phyloP scores from a whole-genome alignment of 1,140 invertebrate genomes.

The Nixonia krombeini region DNA sequence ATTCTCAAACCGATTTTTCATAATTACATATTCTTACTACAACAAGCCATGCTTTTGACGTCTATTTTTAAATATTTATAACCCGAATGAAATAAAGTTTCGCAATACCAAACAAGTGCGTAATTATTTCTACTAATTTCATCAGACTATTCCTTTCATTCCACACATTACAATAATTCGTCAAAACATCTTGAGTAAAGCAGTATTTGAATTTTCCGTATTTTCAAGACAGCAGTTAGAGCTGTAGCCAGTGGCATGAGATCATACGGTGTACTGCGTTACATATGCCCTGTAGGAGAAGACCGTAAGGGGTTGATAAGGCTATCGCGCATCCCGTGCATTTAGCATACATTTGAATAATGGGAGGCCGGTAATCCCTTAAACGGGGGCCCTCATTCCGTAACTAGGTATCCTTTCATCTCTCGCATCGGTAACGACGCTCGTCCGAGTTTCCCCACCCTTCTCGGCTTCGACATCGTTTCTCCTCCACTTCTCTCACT shows the following conservation, averaged over 20 bases:
- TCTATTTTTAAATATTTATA: too few relatives aligned
- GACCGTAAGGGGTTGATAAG: conserved; percentile 67
- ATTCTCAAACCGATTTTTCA: too few relatives aligned
- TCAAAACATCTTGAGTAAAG: not conserved
- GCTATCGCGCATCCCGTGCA: conserved; percentile 68
- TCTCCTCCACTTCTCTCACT: conserved; percentile 38
- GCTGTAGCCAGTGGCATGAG: not conserved
- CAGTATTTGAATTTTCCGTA: not conserved
- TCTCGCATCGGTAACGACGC: conserved; percentile 49
- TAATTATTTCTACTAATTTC: too few relatives aligned
- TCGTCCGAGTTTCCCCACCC: conserved; percentile 48
- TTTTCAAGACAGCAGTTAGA: not conserved
- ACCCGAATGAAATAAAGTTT: too few relatives aligned
- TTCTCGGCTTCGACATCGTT: conserved; percentile 9
- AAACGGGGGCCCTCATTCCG: conserved; percentile 69
- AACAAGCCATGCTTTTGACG: too few relatives aligned
- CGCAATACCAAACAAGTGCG: too few relatives aligned
- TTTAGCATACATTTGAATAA: conserved; percentile 74
- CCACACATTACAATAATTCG: too few relatives aligned
- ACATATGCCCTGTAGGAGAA: conserved; percentile 15
- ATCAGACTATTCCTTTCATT: too few relatives aligned
- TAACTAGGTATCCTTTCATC: conserved; percentile 73
- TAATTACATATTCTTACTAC: too few relatives aligned
- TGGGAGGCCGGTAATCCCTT: conserved; percentile 71
- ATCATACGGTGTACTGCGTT: not conserved